phyloP scores from a whole-genome alignment of 37 sponge, comb jelly and placozoan genomes.

The Halichondria panicea region DNA sequence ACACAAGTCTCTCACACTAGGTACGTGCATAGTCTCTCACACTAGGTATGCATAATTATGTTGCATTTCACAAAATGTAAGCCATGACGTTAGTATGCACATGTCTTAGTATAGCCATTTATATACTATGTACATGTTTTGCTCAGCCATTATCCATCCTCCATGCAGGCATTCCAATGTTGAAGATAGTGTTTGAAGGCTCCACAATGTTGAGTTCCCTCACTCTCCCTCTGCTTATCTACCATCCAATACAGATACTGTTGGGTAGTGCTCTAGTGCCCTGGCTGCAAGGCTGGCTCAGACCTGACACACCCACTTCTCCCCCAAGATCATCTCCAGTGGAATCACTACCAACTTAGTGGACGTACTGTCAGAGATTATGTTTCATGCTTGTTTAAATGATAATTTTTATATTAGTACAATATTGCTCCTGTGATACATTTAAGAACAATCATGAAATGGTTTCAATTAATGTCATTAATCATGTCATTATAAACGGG shows the following conservation, averaged over 20 bases:
- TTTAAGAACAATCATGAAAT: too few species aligned
- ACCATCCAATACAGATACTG: slow-evolving; percentile 96
- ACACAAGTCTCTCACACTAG: slow-evolving; percentile 99
- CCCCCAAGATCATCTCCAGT: background rate
- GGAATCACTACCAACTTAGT: too few species aligned
- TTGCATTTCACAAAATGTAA: background rate
- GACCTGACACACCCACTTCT: background rate
- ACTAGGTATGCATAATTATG: slow-evolving; percentile 62
- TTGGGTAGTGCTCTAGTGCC: slow-evolving; percentile 92
- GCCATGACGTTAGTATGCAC: background rate
- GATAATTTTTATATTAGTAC: too few species aligned
- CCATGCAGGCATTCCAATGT: slow-evolving; percentile 88
- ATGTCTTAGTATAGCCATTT: background rate
- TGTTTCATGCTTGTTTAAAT: too few species aligned
- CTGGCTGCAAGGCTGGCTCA: slow-evolving; percentile 83
- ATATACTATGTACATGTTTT: background rate
- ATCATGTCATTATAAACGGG: too few species aligned
- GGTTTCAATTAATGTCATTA: too few species aligned
- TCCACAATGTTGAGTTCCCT: slow-evolving; percentile 68
- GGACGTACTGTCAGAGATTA: too few species aligned
- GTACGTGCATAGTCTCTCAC: slow-evolving; percentile 90
- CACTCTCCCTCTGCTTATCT: slow-evolving; percentile 87
- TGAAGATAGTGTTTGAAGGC: slow-evolving; percentile 86
- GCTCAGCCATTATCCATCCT: background rate
- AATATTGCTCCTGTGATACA: too few species aligned